Evolutionary conservation across 53 echinoderm and acorn worm species (phyloP), one percentile per base, ranked within the genome.

Genomic region (Holothuria scabra): DNA sequence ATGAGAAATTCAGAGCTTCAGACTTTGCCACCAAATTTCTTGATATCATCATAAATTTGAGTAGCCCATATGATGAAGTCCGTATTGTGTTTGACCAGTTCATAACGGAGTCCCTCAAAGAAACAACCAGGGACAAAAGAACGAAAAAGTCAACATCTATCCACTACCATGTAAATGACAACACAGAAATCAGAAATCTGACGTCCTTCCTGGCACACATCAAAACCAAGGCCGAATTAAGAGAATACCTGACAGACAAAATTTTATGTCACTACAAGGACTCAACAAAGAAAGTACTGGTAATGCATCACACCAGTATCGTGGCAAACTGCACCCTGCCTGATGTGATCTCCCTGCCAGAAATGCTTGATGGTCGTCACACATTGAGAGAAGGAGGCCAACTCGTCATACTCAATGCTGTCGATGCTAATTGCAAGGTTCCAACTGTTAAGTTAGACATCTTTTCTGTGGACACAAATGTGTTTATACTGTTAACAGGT

Each of bases 121-220:
- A 81, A 58, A 60, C 63, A 59, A 81, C 81, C 30, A 58, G 81
- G 41, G 30, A 81, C 41, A 62, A 35, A 6, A 35, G 35, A 35
- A 35, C 35, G 56, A 32, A 66, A 56, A 83, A 83, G 37, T 48
- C 79, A 12, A 78, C 35, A 66, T n/a, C 23, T 23, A 66, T 83
- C 65, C 84, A 66, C 22, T 83, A 66, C 48, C 67, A 83, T 67
- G 84, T 83, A 13, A 83, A 83, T 83, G 84, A 83, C 48, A 67
- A 28, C 84, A 83, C 84, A 67, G 37, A 83, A 46, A 83, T 82
- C 18, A 82, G 46, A 60, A 82, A 82, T 16, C 13, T 82, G 20
- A 82, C 65, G 64, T 31, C 64, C n/a, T 82, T 82, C 65, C 65
- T 63, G 33, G 33, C 83, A 24, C 83, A 82, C 83, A 82, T 82